Conservation (phyloP, 2,113 vertebrate species). For the Natator depressus region DNA sequence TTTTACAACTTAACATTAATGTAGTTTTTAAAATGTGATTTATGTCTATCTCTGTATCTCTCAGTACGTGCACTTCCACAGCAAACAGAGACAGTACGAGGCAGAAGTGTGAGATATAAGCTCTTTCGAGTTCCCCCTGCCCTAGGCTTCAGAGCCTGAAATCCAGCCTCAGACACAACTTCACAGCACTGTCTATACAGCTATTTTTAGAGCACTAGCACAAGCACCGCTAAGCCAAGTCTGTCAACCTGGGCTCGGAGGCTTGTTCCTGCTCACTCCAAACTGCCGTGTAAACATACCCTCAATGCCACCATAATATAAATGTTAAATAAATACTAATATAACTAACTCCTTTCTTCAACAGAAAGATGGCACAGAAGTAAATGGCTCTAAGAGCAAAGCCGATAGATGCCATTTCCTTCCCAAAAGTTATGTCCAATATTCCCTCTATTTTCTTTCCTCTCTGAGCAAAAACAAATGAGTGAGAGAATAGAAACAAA, state of each 20-base stretch:
- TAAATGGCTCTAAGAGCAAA: neutral
- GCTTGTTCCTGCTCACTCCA: too few relatives aligned
- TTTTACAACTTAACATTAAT: neutral
- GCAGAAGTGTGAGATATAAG: neutral
- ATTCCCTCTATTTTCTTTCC: neutral
- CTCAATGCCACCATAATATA: neutral
- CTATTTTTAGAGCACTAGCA: neutral
- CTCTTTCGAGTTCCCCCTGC: neutral
- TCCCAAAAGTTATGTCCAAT: neutral
- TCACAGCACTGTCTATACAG: neutral
- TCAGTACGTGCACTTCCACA: neutral
- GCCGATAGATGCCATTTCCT: neutral
- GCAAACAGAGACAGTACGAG: neutral
- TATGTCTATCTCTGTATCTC: neutral
- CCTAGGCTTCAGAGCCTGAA: neutral
- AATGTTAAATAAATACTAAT: neutral
- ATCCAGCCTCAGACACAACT: neutral
- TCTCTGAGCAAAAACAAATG: neutral
- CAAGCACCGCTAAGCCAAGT: neutral
- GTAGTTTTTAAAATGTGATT: neutral
- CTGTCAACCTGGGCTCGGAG: neutral
- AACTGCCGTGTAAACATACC: neutral
- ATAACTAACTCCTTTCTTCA: neutral
- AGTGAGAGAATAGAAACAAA: neutral
- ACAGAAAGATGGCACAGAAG: neutral